phyloP scores from a whole-genome alignment of 2,797 vertebrate genomes.

The Micropoecilia bifurca region DNA sequence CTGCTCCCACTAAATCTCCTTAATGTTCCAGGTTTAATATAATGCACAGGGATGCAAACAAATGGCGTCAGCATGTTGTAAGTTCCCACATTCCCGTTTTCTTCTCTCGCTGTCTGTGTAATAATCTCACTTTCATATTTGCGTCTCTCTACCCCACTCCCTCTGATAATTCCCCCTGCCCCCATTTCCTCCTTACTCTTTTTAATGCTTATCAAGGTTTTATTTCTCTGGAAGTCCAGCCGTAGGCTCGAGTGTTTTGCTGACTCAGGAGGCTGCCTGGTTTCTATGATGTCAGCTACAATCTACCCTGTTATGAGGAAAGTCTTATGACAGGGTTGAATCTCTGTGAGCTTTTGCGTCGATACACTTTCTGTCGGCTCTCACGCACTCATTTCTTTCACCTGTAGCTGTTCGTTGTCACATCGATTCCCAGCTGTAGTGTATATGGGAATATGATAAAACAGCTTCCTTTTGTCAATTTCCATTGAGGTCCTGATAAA shows the following conservation, averaged over 20 bases:
- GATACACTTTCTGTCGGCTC: slow-evolving; percentile 46
- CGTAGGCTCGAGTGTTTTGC: slow-evolving; percentile 55
- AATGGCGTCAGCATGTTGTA: slow-evolving; percentile 73
- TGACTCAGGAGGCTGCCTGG: slow-evolving; percentile 62
- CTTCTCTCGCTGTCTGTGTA: slow-evolving; percentile 43
- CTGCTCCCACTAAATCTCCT: slow-evolving; percentile 73
- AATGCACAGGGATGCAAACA: slow-evolving; percentile 74
- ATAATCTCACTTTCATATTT: slow-evolving; percentile 68
- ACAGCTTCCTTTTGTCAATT: slow-evolving; percentile 72
- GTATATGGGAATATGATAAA: slow-evolving; percentile 77
- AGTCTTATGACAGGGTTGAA: slow-evolving; percentile 44
- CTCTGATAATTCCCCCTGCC: slow-evolving; percentile 63
- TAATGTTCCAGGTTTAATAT: slow-evolving; percentile 75
- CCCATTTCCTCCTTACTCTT: slow-evolving; percentile 49
- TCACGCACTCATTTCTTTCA: slow-evolving; percentile 32
- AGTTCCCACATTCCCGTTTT: slow-evolving; percentile 41
- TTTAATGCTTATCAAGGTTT: slow-evolving; percentile 68
- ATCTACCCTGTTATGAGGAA: slow-evolving; percentile 62
- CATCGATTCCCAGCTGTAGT: slow-evolving; percentile 66
- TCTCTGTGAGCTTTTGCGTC: slow-evolving; percentile 51
- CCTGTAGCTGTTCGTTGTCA: slow-evolving; percentile 51
- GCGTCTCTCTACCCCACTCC: slow-evolving; percentile 47
- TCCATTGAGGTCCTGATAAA: slow-evolving; percentile 71
- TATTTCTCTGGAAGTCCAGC: slow-evolving; percentile 60
- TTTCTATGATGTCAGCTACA: slow-evolving; percentile 54